These are phyloP conservation scores for Erythrolamprus reginae DNA, from an alignment of 2,113 vertebrate genomes.

Conservation along the genomic window DNA sequence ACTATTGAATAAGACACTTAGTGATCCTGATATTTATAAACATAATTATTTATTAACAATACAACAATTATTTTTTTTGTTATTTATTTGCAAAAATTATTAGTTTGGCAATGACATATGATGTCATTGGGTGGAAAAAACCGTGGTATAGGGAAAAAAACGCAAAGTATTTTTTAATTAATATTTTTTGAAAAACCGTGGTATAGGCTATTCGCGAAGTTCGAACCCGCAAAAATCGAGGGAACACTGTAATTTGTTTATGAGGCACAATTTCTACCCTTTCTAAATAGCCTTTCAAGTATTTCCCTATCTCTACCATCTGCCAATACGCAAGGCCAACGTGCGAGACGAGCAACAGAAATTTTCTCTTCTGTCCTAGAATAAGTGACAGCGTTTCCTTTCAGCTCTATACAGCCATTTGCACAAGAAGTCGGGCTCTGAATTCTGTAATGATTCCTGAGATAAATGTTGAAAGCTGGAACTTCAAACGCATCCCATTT, in stretches of 20 bases:
- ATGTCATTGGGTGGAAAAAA: too few relatives aligned
- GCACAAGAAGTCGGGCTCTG: not conserved
- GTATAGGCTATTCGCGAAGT: too few relatives aligned
- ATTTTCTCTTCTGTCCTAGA: not conserved
- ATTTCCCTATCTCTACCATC: slow-evolving; percentile 8
- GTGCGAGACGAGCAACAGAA: not conserved
- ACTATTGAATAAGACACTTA: too few relatives aligned
- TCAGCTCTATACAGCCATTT: not conserved
- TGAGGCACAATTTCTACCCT: slow-evolving; percentile 38
- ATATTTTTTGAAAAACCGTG: too few relatives aligned
- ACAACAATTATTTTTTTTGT: too few relatives aligned
- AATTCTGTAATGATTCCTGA: not conserved
- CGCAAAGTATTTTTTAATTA: too few relatives aligned
- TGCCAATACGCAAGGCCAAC: not conserved
- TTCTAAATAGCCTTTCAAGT: slow-evolving; percentile 14
- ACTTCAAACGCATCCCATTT: slow-evolving; percentile 20
- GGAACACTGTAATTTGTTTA: slow-evolving; percentile 38
- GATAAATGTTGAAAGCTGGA: not conserved
- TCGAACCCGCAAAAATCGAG: too few relatives aligned
- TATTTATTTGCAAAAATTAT: too few relatives aligned
- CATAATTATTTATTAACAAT: too few relatives aligned
- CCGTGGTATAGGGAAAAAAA: too few relatives aligned
- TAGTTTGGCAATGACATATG: too few relatives aligned
- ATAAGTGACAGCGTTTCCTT: not conserved
- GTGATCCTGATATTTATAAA: too few relatives aligned